Conservation (phyloP, 2,113 vertebrate genomes). For the Anoplopoma fimbria region DNA sequence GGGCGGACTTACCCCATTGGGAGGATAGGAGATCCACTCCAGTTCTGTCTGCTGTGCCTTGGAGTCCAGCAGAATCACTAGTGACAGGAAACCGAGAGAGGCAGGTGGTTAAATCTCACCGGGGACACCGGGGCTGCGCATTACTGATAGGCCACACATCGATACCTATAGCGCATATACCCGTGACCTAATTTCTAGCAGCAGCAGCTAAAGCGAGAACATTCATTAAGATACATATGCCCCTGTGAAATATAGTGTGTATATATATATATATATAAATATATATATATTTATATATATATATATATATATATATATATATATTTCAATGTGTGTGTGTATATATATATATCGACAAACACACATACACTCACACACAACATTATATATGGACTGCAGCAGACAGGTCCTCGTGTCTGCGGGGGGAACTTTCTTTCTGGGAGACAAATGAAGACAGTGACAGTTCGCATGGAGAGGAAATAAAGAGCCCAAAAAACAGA, state of each 20-base stretch:
- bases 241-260: not conserved
- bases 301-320: no score
- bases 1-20: slow-evolving; percentile 93
- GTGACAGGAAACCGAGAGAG: slow-evolving; percentile 79
- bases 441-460: slow-evolving; percentile 9
- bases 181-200: slow-evolving; percentile 67
- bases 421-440: slow-evolving; percentile 49
- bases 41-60: slow-evolving; percentile 99
- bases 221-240: slow-evolving; percentile 1
- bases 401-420: slow-evolving; percentile 35
- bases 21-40: slow-evolving; percentile 99
- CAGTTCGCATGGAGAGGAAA: not conserved
- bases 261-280: not conserved
- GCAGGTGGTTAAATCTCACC: slow-evolving; percentile 79
- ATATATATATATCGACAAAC: no score
- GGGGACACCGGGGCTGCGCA: slow-evolving; percentile 16
- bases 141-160: slow-evolving; percentile 60
- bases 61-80: slow-evolving; percentile 98
- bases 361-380: not conserved
- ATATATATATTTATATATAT: not conserved
- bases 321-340: no score
- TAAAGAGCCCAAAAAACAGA: not conserved
- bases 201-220: slow-evolving; percentile 35
- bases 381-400: slow-evolving; percentile 40
- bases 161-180: slow-evolving; percentile 43